Base-by-base conservation (phyloP, 2,888 invertebrate genomes). In the Phengaris alcon region DNA sequence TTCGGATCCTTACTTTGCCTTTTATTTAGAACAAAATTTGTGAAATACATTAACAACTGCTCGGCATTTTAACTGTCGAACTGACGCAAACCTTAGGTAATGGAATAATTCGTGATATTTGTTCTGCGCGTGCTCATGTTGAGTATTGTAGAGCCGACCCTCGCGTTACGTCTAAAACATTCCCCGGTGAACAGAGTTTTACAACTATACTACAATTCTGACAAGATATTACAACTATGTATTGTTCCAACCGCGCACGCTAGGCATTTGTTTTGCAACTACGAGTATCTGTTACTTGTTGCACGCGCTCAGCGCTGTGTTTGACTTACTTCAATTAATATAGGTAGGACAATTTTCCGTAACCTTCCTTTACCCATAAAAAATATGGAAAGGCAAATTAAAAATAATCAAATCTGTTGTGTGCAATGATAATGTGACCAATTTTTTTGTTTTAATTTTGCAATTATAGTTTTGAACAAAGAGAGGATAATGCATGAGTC, bases 81-180 rank as follows among this genome's bases (percentile, higher is more conserved):
- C 64, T 64, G 35, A 12, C 13, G 64, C 64, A 64, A 64, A 35
- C 10, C 35, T 64, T 64, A 44, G 35, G 64, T 64, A 64, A 64
- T 13, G 64, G 64, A 64, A 64, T 44, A 64, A 64, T 64, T 64
- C 64, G 35, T 44, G 35, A 12, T 64, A 44, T 64, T 64, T 35
- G 35, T 2, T 22, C 6, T 13, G 35, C 13, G 64, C 59, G 59
- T 22, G 59, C 59, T 35, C 59, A 64, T 64, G 2, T 64, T 22
- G 10, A 35, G 13, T 44, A 9, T 9, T 52, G 12, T 12, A 35
- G 52, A 52, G 52, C 52, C 64, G 35, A 59, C 59, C 22, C 59
- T 22, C 10, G 59, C 15, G 22, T 59, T 22, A 59, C 59, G 59
- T 59, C 59, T 59, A 9, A 59, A 59, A 15, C 59, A 22, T 22